Base-by-base conservation (phyloP, 2,888 invertebrate species). In the Ophion costatus region DNA sequence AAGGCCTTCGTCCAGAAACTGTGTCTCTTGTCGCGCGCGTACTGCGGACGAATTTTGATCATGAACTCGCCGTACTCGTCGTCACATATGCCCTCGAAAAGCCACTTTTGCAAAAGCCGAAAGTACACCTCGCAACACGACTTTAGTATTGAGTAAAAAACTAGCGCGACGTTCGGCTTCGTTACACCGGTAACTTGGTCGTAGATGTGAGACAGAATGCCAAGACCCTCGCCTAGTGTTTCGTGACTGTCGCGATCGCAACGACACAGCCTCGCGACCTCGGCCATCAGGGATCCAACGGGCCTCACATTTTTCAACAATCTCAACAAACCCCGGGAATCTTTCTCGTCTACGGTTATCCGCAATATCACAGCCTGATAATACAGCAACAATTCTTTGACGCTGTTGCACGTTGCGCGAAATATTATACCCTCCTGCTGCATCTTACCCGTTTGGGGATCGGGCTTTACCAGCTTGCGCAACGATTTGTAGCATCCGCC, bases 31-130 rank as follows among this genome's bases (percentile, higher is more conserved):
- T 95, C 95, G 85, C 96, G 95, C 22, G 96, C 94, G 89, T 96
- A 96, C 83, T 96, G 96, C 0, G 95, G 94, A 90, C 96, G 96
- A 22, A 96, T 95, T 71, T 96, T 95, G 76, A 98, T 96, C 94
- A 98, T 98, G 89, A 98, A 97, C 94, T 98, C 98, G 88, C 96
- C 96, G 90, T 96, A 96, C 17, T 95, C 95, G 93, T 98, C 98
- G 85, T 97, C 96, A 20, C 98, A 94, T 75, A 96, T 95, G 0
- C 98, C 98, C 92, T 98, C 96, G 90, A 98, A 97, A 84, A 98
- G 96, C 96, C 98, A 98, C 83, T 96, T 95, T 90, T 97, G 96
- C 56, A 98, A 95, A 91, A 97, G 96, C 83, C 95, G 95, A 91
- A 96, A 95, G 89, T 96, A 96, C 76, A 95, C 95, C 86, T 94